Evolutionary conservation across 30 jellyfish, hydroid and myxozoan species (phyloP), one percentile per base, ranked within the genome.

Genomic region (Cassiopea xamachana): DNA sequence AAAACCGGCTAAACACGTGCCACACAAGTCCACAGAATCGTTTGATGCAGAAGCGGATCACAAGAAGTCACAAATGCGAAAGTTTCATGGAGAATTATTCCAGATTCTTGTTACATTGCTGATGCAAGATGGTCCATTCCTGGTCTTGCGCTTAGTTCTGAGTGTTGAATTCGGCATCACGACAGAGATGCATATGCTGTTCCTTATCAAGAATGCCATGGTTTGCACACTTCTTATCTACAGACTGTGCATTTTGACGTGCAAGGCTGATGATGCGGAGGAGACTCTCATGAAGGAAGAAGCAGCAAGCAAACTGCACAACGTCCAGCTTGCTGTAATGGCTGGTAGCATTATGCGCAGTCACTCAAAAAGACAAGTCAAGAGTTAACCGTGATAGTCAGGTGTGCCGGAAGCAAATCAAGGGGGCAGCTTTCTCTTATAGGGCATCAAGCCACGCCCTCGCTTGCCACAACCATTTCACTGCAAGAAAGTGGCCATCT

Each of bases 81-180:
- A 83, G 47, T 87, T 89, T 10, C 97, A 88, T 62, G 98, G 98
- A 10, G 98, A 93, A 68, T 69, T 88, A 80, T 88, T 93, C 75
- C 98, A 88, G 88, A 88, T 93, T 17, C 77, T 93, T 60, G 97
- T 93, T 51, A 88, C 98, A 1, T 69, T 93, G 61, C 70, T 88
- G 72, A 93, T 93, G 98, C 98, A 93, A 82, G 98, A 93, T 77
- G 98, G 97, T 2, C 98, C 98, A 55, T 93, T 93, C 50, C 85
- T 93, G 59, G 79, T 93, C 18, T 79, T 93, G n/a, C 84, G 98
- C 39, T 51, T 93, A 61, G 93, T 85, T 7, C 82, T 93, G 79
- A 44, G 88, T 8, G 85, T 88, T 7, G 87, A 87, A 80, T 93
- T 77, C 60, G 77, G 73, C 82, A 91, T 93, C 77, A 39, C 60